Evolutionary conservation across 2,797 vertebrate species (phyloP), one percentile per base, ranked within the genome.

Genomic region (Anniella stebbinsi): DNA sequence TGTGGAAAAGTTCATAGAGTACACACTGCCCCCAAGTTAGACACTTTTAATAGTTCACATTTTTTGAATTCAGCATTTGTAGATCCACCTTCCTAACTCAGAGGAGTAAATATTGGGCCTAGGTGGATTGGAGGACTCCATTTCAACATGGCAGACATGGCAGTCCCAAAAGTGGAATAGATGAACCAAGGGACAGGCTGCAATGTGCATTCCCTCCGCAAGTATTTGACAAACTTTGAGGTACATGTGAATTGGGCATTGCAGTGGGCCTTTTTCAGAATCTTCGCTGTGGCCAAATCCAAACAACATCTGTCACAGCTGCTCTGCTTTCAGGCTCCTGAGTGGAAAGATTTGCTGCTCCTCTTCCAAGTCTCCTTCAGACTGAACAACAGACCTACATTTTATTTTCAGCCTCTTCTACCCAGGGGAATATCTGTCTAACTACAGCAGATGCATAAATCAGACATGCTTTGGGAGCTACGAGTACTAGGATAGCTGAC

Each of bases 381-480:
- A 73, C 57, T 21, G 28, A 90, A 8, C 57, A 89, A 76, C 36
- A 89, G 83, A 75, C 83, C 36, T 89, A 92, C 57, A 3, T 66
- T 87, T 54, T n/a, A 36, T 90, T 89, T 93, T 92, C 72, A 15
- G 90, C 30, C 17, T 90, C 36, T 77, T 88, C 45, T 73, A 0
- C 25, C 69, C 51, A 2, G 0, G 54, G 11, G 51, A 45, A 36
- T 87, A 82, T 17, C 85, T 28, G n/a, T 89, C 86, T 91, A 45
- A 63, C 38, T 23, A 67, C 78, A 82, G 78, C 45, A 1, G 2
- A n/a, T 84, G 21, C 92, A 66, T 63, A 11, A 87, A 89, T 90
- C 18, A 93, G 70, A 90, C 91, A 92, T 12, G 45, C 28, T 91
- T 51, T 67, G 73, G 72, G 51, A 76, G 60, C 60, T 48, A 66